Evolutionary conservation across 1,140 invertebrate species (phyloP), one percentile per base, ranked within the genome.

Genomic region (Drosophila obscura): DNA sequence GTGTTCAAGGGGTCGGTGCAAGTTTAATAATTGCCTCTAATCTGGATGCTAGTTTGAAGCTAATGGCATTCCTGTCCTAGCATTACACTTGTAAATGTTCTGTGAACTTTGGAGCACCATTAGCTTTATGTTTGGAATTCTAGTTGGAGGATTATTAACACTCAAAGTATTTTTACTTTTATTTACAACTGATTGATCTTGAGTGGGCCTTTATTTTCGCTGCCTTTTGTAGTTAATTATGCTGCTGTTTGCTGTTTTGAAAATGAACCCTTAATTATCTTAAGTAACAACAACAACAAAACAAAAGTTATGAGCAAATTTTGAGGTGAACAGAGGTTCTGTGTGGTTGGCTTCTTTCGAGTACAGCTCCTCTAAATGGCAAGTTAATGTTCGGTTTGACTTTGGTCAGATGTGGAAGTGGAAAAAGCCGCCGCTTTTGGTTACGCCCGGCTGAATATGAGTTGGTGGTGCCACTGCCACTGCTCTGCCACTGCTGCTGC

Each of bases 361-460:
- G 52, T 73, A 69, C 64, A 68, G 31, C 56, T 65, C 59, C 24
- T 26, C 68, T 77, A 85, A 84, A 80, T 74, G 73, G 73, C 66
- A 56, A 68, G 77, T 84, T 84, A 73, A 84, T 84, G 80, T 80
- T 63, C 65, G 62, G 55, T 45, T 77, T 77, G 65, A 55, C 74
- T 77, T 60, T 76, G 72, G 68, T 55, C 60, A 69, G 31, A 39
- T 13, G 35, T 39, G 35, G 35, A 39, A 39, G 35, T 39, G 35
- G 35, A 39, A 39, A 39, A 39, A 39, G 35, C 35, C 35, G 28
- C 48, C 45, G 46, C 53, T 51, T 26, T 59, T 79, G 82, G 82
- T 88, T 88, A 88, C 83, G 83, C 83, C 59, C 79, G 50, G 82
- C 52, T 87, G 83, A 13, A 35, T 66, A 49, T 46, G 51, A 53